Evolutionary conservation across 2,113 vertebrate species (phyloP).

Genomic region (cattle (Bos taurus)): DNA sequence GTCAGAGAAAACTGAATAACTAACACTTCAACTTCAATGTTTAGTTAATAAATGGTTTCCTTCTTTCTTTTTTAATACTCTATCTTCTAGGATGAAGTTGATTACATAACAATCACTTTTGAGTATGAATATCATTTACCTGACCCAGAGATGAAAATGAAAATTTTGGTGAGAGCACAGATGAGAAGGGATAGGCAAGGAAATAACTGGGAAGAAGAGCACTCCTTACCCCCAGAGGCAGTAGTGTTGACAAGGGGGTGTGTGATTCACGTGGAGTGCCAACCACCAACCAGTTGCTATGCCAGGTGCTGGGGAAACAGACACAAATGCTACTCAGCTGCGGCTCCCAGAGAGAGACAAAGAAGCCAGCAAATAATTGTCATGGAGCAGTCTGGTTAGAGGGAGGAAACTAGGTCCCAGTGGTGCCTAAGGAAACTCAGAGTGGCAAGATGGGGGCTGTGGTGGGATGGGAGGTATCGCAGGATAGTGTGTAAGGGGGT

Average conservation of each 20-base stretch:
- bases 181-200: neutral
- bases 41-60: neutral
- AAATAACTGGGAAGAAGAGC: neutral
- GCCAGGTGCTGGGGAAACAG: neutral
- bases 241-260: neutral
- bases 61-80: neutral
- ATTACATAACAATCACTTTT: neutral
- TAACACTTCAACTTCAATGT: neutral
- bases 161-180: neutral
- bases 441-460: neutral
- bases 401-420: neutral
- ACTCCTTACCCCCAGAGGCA: neutral
- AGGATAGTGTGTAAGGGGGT: neutral
- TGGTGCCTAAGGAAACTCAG: neutral
- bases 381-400: neutral
- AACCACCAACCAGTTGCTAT: neutral
- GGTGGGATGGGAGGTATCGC: neutral
- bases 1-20: neutral
- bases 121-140: neutral
- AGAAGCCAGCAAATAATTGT: neutral
- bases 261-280: neutral
- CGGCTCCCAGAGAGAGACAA: neutral
- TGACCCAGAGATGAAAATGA: neutral
- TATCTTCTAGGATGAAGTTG: neutral
- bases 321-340: neutral